A percentile compares a stretch with the other conserved stretches of the same genome.
These are phyloP conservation scores for Lingula anatina DNA, from an alignment of 2,888 invertebrate species.

Conservation along the genomic window DNA sequence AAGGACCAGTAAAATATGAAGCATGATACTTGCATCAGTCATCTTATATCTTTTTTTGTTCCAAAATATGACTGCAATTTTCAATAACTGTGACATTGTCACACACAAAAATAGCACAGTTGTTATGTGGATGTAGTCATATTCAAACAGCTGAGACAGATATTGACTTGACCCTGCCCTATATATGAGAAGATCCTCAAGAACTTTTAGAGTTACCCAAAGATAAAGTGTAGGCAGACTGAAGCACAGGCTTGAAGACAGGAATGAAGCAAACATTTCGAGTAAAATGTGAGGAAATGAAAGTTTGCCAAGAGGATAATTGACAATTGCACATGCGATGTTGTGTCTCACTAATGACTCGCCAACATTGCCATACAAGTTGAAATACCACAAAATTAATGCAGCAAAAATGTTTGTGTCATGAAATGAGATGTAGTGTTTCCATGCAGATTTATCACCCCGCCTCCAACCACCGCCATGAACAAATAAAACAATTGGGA, in stretches of 20 bases:
- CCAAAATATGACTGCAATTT: too few species aligned
- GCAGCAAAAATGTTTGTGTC: conserved; percentile 25
- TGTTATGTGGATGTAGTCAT: too few species aligned
- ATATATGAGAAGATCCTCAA: too few species aligned
- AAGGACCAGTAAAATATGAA: too few species aligned
- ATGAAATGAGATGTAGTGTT: conserved; percentile 19
- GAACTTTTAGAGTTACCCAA: neutral
- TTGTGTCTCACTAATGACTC: conserved; percentile 17
- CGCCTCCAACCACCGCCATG: conserved; percentile 34
- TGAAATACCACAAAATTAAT: conserved; percentile 12
- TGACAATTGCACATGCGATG: conserved; percentile 24
- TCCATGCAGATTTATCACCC: conserved; percentile 23
- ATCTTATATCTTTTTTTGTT: too few species aligned
- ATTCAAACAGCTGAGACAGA: too few species aligned
- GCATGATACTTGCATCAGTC: too few species aligned
- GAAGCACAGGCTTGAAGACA: conserved; percentile 1
- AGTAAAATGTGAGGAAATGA: conserved; percentile 12
- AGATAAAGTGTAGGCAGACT: neutral
- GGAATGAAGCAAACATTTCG: conserved; percentile 20
- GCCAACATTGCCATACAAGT: conserved; percentile 23
- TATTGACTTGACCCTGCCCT: too few species aligned
- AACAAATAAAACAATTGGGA: conserved; percentile 27
- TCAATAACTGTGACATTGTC: too few species aligned
- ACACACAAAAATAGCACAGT: too few species aligned
- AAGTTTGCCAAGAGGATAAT: conserved; percentile 23